Conservation (phyloP, 2,113 vertebrate species). For the Misgurnus mizolepis region DNA sequence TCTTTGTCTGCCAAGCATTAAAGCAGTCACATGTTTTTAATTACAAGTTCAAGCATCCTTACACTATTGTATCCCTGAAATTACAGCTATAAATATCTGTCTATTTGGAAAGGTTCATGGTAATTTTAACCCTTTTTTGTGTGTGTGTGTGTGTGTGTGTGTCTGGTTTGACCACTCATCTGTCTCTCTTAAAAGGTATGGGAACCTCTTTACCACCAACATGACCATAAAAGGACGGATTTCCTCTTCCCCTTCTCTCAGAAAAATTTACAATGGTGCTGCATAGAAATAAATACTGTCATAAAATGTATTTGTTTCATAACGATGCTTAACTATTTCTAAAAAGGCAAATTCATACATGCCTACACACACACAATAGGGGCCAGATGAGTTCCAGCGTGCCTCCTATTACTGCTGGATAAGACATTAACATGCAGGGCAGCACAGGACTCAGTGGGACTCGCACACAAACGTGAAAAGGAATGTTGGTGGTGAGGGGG, state of each 20-base stretch:
- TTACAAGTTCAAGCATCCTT: too few species aligned
- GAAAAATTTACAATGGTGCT: constrained; percentile 51
- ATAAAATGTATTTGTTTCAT: too few species aligned
- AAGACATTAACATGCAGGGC: constrained; percentile 44
- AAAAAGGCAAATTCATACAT: neutral
- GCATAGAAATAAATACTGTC: constrained; percentile 9
- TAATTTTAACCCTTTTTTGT: too few species aligned
- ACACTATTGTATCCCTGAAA: too few species aligned
- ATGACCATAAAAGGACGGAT: constrained; percentile 59
- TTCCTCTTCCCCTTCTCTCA: constrained; percentile 40
- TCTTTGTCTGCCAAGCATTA: too few species aligned
- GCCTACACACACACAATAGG: neutral
- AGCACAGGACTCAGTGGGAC: constrained; percentile 23
- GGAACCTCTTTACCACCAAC: neutral
- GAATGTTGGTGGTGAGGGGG: neutral
- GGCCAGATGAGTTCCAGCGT: constrained; percentile 21
- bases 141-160: neutral
- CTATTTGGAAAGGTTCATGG: too few species aligned
- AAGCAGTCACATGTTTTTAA: too few species aligned
- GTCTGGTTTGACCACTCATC: neutral
- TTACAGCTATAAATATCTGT: too few species aligned
- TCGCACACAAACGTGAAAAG: constrained; percentile 24
- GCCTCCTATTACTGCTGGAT: constrained; percentile 11
- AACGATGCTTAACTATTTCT: neutral
- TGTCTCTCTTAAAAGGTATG: neutral